These are phyloP conservation scores for Heterodera filipjevi DNA, from an alignment of 2,888 invertebrate species.

Conservation along the genomic window DNA sequence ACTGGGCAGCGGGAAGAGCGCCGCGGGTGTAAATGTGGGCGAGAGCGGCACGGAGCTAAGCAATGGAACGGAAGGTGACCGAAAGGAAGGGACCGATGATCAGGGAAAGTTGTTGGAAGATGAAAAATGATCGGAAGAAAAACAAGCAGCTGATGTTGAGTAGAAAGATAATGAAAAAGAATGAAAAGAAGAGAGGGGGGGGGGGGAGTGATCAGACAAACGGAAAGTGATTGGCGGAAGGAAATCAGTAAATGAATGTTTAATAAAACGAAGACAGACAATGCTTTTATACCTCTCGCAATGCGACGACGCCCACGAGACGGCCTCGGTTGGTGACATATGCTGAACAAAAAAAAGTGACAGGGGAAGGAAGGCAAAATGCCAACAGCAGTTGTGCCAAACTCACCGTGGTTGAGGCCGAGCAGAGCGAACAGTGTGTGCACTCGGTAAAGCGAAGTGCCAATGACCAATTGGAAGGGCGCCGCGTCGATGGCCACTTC, in stretches of 20 bases:
- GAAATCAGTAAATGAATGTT: too few species aligned
- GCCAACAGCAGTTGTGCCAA: not conserved
- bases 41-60: slow-evolving; percentile 56
- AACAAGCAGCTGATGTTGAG: too few species aligned
- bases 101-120: too few species aligned
- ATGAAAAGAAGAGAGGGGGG: slow-evolving; percentile 37
- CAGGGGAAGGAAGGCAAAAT: not conserved
- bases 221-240: not conserved
- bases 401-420: slow-evolving; percentile 80
- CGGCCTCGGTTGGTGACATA: slow-evolving; percentile 95
- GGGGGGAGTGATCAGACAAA: not conserved
- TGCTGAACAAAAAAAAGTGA: slow-evolving; percentile 68
- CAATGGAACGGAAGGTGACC: not conserved
- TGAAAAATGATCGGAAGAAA: too few species aligned
- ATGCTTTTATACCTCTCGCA: slow-evolving; percentile 75
- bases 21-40: slow-evolving; percentile 61
- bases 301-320: slow-evolving; percentile 90
- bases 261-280: too few species aligned
- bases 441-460: slow-evolving; percentile 68
- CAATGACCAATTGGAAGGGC: slow-evolving; percentile 62
- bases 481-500: slow-evolving; percentile 86
- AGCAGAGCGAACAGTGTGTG: slow-evolving; percentile 98
- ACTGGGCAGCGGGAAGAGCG: slow-evolving; percentile 45
- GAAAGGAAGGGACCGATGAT: not conserved
- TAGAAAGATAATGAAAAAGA: not conserved